Conservation (phyloP, 2,113 vertebrate species). For the Pipra filicauda region DNA sequence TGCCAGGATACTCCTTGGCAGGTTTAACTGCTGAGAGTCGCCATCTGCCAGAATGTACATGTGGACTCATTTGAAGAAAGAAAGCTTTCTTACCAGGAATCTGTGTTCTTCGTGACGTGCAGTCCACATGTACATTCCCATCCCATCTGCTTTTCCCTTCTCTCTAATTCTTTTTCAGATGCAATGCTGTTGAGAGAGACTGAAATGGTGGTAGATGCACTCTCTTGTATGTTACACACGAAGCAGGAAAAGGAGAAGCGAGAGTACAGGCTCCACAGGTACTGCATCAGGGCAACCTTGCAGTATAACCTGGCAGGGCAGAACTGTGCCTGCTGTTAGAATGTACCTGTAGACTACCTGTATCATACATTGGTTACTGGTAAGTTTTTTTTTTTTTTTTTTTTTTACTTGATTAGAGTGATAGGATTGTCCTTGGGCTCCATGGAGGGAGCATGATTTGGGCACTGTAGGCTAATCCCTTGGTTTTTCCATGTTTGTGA, state of each 20-base stretch:
- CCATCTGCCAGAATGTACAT: constrained; percentile 48
- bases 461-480: background rate
- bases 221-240: constrained; percentile 66
- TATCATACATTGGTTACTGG: constrained; percentile 34
- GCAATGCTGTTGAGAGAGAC: constrained; percentile 65
- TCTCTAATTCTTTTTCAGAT: constrained; percentile 70
- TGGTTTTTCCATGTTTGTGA: background rate
- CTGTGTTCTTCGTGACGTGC: background rate
- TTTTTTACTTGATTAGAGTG: background rate
- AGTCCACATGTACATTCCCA: constrained; percentile 61
- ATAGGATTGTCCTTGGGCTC: background rate
- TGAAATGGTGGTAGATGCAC: constrained; percentile 67
- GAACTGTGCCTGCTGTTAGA: constrained; percentile 54
- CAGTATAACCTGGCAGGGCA: constrained; percentile 53
- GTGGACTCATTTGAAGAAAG: constrained; percentile 53
- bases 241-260: constrained; percentile 56
- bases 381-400: constrained; percentile 8
- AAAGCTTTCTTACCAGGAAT: background rate
- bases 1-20: background rate
- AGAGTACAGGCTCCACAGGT: constrained; percentile 51
- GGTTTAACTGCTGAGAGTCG: background rate
- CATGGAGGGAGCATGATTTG: background rate
- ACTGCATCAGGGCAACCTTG: constrained; percentile 47
- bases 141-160: constrained; percentile 63
- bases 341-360: constrained; percentile 52